A percentile compares a stretch with the other conserved stretches of the same genome.
Evolutionary conservation across 2,888 invertebrate species (phyloP).

Genomic region (Protonemura montana): DNA sequence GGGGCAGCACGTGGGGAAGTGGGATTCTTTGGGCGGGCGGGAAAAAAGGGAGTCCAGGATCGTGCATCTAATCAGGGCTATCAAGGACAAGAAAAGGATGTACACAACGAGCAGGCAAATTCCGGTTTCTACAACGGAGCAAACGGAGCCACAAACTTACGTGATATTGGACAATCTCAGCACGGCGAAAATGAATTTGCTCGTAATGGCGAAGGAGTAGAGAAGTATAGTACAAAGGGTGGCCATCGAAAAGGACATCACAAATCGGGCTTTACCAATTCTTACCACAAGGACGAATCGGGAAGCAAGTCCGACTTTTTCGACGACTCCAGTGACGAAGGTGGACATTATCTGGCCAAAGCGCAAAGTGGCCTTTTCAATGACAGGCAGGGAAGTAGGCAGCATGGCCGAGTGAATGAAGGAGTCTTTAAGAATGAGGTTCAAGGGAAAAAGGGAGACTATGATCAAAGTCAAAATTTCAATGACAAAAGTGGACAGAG

Average conservation of each 20-base stretch:
- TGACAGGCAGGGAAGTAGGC: conserved; percentile 38
- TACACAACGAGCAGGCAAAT: conserved; percentile 35
- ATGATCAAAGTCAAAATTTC: conserved; percentile 30
- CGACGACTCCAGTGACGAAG: conserved; percentile 50
- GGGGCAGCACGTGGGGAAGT: conserved; percentile 44
- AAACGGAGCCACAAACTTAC: conserved; percentile 44
- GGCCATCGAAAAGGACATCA: conserved; percentile 50
- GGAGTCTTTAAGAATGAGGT: conserved; percentile 39
- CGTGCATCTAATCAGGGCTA: conserved; percentile 40
- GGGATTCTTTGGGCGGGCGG: conserved; percentile 47
- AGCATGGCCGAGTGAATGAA: conserved; percentile 42
- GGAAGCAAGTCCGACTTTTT: conserved; percentile 51
- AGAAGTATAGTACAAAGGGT: conserved; percentile 45
- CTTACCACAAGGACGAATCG: conserved; percentile 51
- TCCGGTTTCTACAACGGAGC: conserved; percentile 44
- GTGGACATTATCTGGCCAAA: conserved; percentile 45
- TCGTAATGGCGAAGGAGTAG: conserved; percentile 47
- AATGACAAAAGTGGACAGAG: conserved; percentile 39
- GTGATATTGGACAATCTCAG: conserved; percentile 47
- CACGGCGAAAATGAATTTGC: conserved; percentile 48
- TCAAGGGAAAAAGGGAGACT: conserved; percentile 43
- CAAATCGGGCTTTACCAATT: conserved; percentile 50
- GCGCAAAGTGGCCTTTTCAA: conserved; percentile 42
- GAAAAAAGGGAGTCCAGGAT: conserved; percentile 41
- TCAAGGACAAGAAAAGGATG: conserved; percentile 39